Evolutionary conservation across 2,113 vertebrate genomes (phyloP), one percentile per base, ranked within the genome.

Genomic region (Saimiri boliviensis): DNA sequence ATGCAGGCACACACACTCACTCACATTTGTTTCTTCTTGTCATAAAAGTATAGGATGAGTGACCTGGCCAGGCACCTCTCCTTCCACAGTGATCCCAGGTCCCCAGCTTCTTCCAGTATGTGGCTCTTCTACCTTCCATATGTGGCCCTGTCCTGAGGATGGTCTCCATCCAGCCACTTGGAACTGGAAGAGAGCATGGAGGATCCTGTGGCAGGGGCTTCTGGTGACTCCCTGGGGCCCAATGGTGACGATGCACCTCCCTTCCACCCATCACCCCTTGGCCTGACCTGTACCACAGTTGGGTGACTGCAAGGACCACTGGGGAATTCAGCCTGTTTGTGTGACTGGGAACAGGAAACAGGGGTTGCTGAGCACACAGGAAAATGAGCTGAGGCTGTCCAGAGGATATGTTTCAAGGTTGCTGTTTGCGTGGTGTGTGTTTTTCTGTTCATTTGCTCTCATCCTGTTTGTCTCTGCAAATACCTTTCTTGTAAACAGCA

Each of bases 1-100:
- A 20, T 6, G n/a, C n/a, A n/a, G n/a, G n/a, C n/a, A n/a, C n/a
- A 56, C 21, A 23, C 20, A 21, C 56, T 23, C 20, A 23, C 8
- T 7, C 54, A 56, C 7, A 30, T 8, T 10, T 8, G 8, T 37
- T 5, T 32, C 16, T 40, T 1, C 0, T 20, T 47, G 14, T 1
- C 45, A 0, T 27, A 14, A 5, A 23, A 19, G n/a, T 5, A 25
- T 9, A 2, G 19, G 0, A 2, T 17, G 20, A 12, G 49, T 17
- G 60, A 27, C 27, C 84, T 40, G 37, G 5, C 23, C 9, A 45
- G 21, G 13, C 54, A 11, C 40, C 60, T 6, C n/a, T 20, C 73
- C 56, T 68, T 4, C 30, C 8, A 0, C 19, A 3, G 21, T 3
- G 25, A 14, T 47, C 49, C 11, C 8, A 6, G 12, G 52, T 37